Percentiles rank a stretch among this genome's conserved stretches.
These are phyloP conservation scores for Solea senegalensis DNA, from an alignment of 2,113 vertebrate species.

Conservation along the genomic window DNA sequence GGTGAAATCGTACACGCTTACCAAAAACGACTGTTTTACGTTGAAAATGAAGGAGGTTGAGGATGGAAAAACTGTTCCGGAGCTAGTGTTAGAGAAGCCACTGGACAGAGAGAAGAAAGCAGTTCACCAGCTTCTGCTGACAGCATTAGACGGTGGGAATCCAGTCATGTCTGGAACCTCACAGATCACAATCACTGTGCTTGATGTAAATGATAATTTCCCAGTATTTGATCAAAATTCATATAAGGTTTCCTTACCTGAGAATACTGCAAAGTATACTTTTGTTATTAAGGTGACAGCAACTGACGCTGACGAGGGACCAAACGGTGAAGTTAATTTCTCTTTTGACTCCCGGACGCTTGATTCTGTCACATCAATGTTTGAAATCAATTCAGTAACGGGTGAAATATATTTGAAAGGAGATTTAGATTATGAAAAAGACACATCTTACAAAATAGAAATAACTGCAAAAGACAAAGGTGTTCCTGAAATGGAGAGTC, in stretches of 20 bases:
- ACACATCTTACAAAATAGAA: slow-evolving; percentile 33
- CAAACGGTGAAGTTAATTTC: slow-evolving; percentile 15
- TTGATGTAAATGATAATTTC: slow-evolving; percentile 88
- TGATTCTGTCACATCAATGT: slow-evolving; percentile 44
- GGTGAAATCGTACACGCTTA: slow-evolving; percentile 62
- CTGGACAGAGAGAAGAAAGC: slow-evolving; percentile 75
- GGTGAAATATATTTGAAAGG: slow-evolving; percentile 67
- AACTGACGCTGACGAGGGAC: slow-evolving; percentile 71
- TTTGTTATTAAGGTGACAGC: slow-evolving; percentile 78
- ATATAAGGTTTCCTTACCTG: slow-evolving; percentile 81
- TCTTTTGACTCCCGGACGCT: slow-evolving; percentile 55
- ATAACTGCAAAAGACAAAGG: slow-evolving; percentile 69
- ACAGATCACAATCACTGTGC: slow-evolving; percentile 55
- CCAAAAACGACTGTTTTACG: slow-evolving; percentile 68
- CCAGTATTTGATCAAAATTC: slow-evolving; percentile 82
- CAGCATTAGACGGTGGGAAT: slow-evolving; percentile 70
- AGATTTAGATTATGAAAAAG: slow-evolving; percentile 67
- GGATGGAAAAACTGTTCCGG: slow-evolving; percentile 64
- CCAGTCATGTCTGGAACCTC: slow-evolving; percentile 62
- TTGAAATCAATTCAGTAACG: slow-evolving; percentile 53
- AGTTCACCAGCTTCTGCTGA: slow-evolving; percentile 77
- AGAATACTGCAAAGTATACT: slow-evolving; percentile 75
- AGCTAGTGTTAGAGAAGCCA: slow-evolving; percentile 71
- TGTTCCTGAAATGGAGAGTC: slow-evolving; percentile 68
- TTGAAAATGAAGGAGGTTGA: slow-evolving; percentile 70